A percentile compares a stretch with the other conserved stretches of the same genome.
These are phyloP conservation scores for Theonella swinhoei DNA, from an alignment of 37 sponge, comb jelly and placozoan genomes.

Conservation along the genomic window DNA sequence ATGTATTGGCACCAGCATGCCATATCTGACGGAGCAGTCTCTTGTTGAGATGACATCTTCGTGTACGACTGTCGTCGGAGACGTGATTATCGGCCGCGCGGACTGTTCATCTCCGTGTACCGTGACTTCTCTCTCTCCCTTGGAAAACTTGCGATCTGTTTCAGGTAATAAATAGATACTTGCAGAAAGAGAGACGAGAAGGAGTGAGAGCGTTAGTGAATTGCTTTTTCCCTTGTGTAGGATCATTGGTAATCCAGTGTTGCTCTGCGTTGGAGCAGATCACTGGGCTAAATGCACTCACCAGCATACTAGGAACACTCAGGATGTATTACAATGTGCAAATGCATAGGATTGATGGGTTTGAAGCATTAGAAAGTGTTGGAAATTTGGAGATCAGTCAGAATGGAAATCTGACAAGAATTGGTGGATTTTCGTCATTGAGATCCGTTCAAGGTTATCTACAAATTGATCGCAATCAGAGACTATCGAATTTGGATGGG, in stretches of 20 bases:
- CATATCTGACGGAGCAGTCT: neutral
- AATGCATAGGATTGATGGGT: constrained; percentile 23
- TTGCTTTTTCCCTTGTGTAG: neutral
- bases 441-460: constrained; percentile 28
- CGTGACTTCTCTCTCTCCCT: neutral
- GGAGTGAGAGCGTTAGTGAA: neutral
- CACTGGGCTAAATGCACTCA: constrained; percentile 3
- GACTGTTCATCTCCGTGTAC: neutral
- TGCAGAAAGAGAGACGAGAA: neutral
- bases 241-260: constrained; percentile 58
- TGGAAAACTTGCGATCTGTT: neutral
- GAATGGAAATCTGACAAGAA: constrained; percentile 26
- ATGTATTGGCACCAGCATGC: neutral
- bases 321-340: constrained; percentile 47
- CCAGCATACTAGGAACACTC: constrained; percentile 23
- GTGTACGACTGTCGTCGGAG: neutral
- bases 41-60: neutral
- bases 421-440: constrained; percentile 15
- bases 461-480: constrained; percentile 43
- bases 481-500: constrained; percentile 25
- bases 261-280: constrained; percentile 20
- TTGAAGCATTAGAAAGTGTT: neutral
- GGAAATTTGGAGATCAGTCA: constrained; percentile 40
- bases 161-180: neutral
- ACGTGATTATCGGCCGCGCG: neutral